Percentiles rank a stretch among this genome's conserved stretches.
Conservation (phyloP, 1,140 invertebrate species). For the Octopus sinensis region DNA sequence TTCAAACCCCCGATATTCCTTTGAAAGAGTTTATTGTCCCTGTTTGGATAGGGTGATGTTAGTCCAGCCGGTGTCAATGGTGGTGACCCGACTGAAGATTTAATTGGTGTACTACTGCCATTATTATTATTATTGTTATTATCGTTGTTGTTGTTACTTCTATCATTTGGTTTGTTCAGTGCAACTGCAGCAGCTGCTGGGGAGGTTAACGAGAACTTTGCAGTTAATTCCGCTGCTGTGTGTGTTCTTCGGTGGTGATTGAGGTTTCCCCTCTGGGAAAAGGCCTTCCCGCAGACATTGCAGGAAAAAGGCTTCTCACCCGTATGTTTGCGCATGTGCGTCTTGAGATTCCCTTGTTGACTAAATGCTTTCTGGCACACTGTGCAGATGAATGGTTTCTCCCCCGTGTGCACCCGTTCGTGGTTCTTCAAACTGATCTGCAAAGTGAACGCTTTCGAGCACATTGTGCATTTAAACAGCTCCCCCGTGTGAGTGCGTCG, state of each 20-base stretch:
- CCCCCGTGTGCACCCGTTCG: neutral
- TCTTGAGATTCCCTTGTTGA: neutral
- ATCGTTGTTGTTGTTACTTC: neutral
- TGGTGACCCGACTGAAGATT: too few relatives aligned
- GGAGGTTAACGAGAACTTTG: neutral
- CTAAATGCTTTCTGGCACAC: neutral
- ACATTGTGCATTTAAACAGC: constrained; percentile 19
- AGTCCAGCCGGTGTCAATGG: too few relatives aligned
- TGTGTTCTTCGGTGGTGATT: constrained; percentile 6
- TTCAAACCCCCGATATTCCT: neutral
- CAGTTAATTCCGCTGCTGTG: neutral
- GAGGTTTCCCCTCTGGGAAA: neutral
- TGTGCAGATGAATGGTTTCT: constrained; percentile 2
- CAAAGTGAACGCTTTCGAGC: neutral
- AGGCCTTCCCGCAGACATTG: neutral
- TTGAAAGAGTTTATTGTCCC: neutral
- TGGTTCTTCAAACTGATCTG: neutral
- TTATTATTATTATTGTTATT: neutral
- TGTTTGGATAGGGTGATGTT: neutral
- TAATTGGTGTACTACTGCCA: neutral
- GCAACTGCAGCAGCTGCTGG: neutral
- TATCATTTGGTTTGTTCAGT: neutral
- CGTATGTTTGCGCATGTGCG: neutral
- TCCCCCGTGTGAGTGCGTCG: constrained; percentile 31
- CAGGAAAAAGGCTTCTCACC: neutral